Evolutionary conservation across 2,888 invertebrate species (phyloP).

Genomic region (Idaea biselata): DNA sequence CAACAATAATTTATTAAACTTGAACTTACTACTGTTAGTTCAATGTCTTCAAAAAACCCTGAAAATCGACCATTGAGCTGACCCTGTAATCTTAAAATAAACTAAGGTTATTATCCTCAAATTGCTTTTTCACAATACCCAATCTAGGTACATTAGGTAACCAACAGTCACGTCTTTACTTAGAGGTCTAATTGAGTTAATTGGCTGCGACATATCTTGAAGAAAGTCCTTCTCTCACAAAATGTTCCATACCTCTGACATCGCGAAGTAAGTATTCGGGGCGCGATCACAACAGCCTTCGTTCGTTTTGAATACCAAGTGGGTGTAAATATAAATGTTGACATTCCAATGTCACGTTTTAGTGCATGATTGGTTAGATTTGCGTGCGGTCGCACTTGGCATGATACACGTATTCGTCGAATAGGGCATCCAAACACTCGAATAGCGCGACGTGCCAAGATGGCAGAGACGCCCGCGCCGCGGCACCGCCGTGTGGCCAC

Average conservation of each 20-base stretch:
- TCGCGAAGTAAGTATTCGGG: conserved; percentile 52
- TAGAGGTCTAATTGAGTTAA: too few relatives aligned
- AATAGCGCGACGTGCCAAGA: too few relatives aligned
- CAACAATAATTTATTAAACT: not conserved
- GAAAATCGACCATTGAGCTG: not conserved
- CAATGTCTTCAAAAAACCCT: not conserved
- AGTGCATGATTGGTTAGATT: not conserved
- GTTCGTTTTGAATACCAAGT: conserved; percentile 44
- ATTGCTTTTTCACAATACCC: not conserved
- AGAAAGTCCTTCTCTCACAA: conserved; percentile 2
- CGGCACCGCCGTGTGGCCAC: too few relatives aligned
- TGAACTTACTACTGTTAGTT: not conserved
- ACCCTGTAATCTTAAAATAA: not conserved
- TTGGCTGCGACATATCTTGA: too few relatives aligned
- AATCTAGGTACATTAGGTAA: too few relatives aligned
- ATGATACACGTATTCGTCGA: too few relatives aligned
- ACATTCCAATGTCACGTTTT: conserved; percentile 29
- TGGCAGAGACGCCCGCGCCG: too few relatives aligned
- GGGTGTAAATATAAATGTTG: conserved; percentile 38
- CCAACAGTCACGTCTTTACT: too few relatives aligned
- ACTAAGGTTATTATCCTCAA: not conserved
- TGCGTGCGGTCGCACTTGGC: too few relatives aligned
- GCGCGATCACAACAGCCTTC: conserved; percentile 68
- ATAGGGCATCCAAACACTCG: too few relatives aligned
- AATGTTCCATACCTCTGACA: conserved; percentile 27